Evolutionary conservation across 1,140 invertebrate genomes (phyloP).

Genomic region (Drosophila sp.): DNA sequence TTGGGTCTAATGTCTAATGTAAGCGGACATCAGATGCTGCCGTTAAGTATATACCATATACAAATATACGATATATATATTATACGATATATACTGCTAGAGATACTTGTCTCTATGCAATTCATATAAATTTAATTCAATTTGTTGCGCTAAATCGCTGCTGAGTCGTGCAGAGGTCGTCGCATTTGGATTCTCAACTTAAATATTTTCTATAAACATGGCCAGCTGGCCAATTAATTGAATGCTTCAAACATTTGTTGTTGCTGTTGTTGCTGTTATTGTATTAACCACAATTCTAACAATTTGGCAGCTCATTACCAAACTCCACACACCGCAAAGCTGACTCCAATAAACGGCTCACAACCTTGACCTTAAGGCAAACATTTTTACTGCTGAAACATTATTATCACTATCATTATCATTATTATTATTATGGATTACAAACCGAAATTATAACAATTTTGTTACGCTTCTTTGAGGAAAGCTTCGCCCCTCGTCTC

Average conservation of each 20-base stretch:
- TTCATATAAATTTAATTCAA: slow-evolving; percentile 83
- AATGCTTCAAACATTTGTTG: slow-evolving; percentile 26
- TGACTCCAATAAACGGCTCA: slow-evolving; percentile 72
- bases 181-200: slow-evolving; percentile 53
- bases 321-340: slow-evolving; percentile 61
- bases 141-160: slow-evolving; percentile 77
- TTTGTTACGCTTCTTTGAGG: slow-evolving; percentile 81
- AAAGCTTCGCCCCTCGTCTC: slow-evolving; percentile 42
- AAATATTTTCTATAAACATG: slow-evolving; percentile 51
- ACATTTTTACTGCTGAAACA: slow-evolving; percentile 30
- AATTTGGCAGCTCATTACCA: slow-evolving; percentile 79
- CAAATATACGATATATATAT: slow-evolving; percentile 31
- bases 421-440: slow-evolving; percentile 65
- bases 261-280: neutral
- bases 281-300: slow-evolving; percentile 66
- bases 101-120: slow-evolving; percentile 62
- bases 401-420: slow-evolving; percentile 43
- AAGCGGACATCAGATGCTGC: slow-evolving; percentile 76
- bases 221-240: slow-evolving; percentile 58
- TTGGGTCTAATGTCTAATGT: slow-evolving; percentile 64
- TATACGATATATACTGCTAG: slow-evolving; percentile 40
- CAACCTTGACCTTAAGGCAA: slow-evolving; percentile 80
- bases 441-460: slow-evolving; percentile 78
- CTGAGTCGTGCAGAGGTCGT: slow-evolving; percentile 73
- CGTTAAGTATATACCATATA: slow-evolving; percentile 16